Base-by-base conservation (phyloP, 2,888 invertebrate genomes). In the Drosophila meridionalis region DNA sequence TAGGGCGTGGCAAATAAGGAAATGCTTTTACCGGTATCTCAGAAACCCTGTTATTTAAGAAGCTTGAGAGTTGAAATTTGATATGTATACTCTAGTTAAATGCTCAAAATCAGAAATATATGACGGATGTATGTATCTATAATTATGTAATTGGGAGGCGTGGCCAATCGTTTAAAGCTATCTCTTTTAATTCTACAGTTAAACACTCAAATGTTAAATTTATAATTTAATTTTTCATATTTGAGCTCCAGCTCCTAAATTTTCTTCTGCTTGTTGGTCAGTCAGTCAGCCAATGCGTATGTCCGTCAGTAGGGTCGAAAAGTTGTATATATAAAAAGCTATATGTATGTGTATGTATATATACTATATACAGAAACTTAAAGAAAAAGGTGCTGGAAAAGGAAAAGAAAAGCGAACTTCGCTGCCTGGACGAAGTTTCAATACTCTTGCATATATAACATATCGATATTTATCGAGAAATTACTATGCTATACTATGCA, bases 321-420 rank as follows among this genome's bases (percentile, higher is more conserved):
- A 36, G n/a, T 20, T 50, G 0, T 32, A 40, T 38, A 61, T 50
- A 42, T 69, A 55, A 34, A 36, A 55, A 57, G 30, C 4, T 65
- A 28, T 61, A 36, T 14, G 2, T 40, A 36, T 28, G 6, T 65
- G 20, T 28, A 7, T 56, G 28, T 61, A 45, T 36, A 48, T 36
- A 59, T 50, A 65, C 47, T 67, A 69, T 66, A 68, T 55, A 69
- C 26, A 40, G 26, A 34, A 45, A 42, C 20, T 12, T 36, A 52
- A 36, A 36, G 40, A 36, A n/a, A 43, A 34, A 20, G 34, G 30
- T 73, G 47, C 45, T 62, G 9, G n/a, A 55, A 60, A 26, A 59
- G 38, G 5, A 68, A 59, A 52, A 47, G 48, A 55, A 75, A 66
- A 65, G 26, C 38, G n/a, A 68, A 59, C 69, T 68, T 69, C 68